Base-by-base conservation (phyloP, 1,140 invertebrate genomes). In the Euglossa dilemma region DNA sequence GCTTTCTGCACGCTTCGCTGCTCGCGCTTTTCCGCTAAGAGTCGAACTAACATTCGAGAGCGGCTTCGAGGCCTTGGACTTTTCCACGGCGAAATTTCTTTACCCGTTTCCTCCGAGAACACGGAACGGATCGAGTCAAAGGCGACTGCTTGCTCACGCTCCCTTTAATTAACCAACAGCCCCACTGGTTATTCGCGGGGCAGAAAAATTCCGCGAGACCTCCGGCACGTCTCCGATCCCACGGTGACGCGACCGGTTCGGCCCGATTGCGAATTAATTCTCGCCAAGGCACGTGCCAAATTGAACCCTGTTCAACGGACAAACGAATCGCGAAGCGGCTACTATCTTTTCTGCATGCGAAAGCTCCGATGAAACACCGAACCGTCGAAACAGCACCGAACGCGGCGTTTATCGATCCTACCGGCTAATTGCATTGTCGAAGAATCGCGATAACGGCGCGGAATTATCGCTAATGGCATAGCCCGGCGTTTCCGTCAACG, bases 301-400 rank as follows among this genome's bases (percentile, higher is more conserved):
- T 72, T 59, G 54, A 56, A 63, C 52, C 71, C 18, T 16, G 28
- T 9, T 56, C 6, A 28, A 64, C 63, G 57, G 23, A 52, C 45
- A n/a, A 52, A 67, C 80, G 69, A 75, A 64, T 86, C 72, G 75
- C 87, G 82, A 86, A 86, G 82, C 80, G 78, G n/a, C n/a, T n/a
- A 71, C 78, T 74, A 86, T 88, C 81, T 82, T 80, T 82, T 28
- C 74, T 16, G 54, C 16, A 67, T 57, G 71, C 84, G 70, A 87
- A 87, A 80, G 86, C 76, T 70, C 87, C 74, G 86, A 84, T 73
- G 85, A 84, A 78, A 81, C 70, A 73, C 54, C 43, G 56, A 36
- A 11, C 54, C 56, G 74, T 57, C 59, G 74, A 63, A 80, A 6
- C 6, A 6, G 78, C 47, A 57, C 47, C 78, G 28, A 43, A 18